Percentiles rank a stretch among this genome's conserved stretches.
Conservation (phyloP, 1,140 invertebrate genomes). For the Ostrea edulis region DNA sequence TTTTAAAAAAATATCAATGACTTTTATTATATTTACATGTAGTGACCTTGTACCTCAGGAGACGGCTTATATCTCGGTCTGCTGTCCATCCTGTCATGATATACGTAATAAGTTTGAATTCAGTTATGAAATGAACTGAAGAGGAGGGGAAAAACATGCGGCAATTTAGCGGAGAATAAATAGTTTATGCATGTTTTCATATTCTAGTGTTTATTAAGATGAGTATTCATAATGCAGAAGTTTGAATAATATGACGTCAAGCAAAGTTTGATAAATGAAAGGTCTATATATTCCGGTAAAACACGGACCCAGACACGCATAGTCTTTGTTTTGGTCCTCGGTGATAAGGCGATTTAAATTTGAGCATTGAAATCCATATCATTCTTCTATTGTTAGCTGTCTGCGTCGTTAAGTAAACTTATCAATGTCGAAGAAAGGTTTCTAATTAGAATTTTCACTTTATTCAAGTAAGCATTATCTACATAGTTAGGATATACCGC, state of each 20-base stretch:
- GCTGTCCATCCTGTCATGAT: no score
- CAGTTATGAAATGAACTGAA: no score
- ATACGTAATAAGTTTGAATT: no score
- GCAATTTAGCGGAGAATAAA: not conserved
- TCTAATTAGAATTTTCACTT: constrained; percentile 21
- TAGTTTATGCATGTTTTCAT: not conserved
- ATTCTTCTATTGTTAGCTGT: not conserved
- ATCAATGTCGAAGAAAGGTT: constrained; percentile 6
- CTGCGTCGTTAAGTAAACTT: not conserved
- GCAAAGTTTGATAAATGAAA: not conserved
- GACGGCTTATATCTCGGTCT: no score
- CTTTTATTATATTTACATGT: no score
- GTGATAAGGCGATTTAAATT: constrained; percentile 25
- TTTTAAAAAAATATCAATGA: no score
- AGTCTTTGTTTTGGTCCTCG: not conserved
- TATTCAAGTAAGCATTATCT: constrained; percentile 13
- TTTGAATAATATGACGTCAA: constrained; percentile 35
- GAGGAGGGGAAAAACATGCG: not conserved
- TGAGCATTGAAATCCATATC: constrained; percentile 22
- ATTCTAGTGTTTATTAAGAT: not conserved
- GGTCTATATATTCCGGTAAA: not conserved
- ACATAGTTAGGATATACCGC: not conserved
- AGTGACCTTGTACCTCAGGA: no score
- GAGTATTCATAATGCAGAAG: not conserved
- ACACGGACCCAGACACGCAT: constrained; percentile 20